Evolutionary conservation across 1,140 invertebrate species (phyloP).

Genomic region (Brachionus angularis): DNA sequence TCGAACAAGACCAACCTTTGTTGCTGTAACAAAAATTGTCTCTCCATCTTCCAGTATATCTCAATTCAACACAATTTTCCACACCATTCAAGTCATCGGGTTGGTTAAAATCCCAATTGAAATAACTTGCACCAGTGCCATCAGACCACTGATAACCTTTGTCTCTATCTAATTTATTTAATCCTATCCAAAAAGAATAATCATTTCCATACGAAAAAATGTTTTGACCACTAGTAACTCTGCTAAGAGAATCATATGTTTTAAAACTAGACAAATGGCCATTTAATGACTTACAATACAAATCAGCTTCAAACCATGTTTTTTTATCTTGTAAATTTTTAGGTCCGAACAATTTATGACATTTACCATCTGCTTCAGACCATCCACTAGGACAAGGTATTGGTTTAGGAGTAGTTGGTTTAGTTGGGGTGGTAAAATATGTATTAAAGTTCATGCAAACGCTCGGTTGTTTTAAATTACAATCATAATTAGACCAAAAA

Average conservation of each 20-base stretch:
- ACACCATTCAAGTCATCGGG: conserved; percentile 35
- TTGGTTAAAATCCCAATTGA: conserved; percentile 38
- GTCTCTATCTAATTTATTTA: conserved; percentile 12
- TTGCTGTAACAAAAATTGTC: conserved; percentile 39
- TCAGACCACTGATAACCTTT: conserved; percentile 20
- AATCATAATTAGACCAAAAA: conserved; percentile 34
- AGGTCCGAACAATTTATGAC: conserved; percentile 25
- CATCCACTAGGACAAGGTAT: conserved; percentile 4
- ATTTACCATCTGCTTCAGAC: conserved; percentile 37
- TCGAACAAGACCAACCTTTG: conserved; percentile 39
- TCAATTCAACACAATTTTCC: conserved; percentile 41
- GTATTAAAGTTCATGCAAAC: conserved; percentile 14
- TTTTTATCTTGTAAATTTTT: conserved; percentile 13
- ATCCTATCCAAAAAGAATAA: conserved; percentile 39
- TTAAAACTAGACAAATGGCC: conserved; percentile 30
- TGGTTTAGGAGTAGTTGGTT: conserved; percentile 9
- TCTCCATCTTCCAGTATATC: conserved; percentile 30
- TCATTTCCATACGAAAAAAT: not conserved
- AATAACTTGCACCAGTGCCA: not conserved
- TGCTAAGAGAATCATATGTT: not conserved
- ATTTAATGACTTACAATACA: conserved; percentile 23
- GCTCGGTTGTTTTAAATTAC: not conserved
- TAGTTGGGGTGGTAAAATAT: conserved; percentile 30
- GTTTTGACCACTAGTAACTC: conserved; percentile 15
- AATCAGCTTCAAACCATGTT: conserved; percentile 38